Evolutionary conservation across 2,113 vertebrate genomes (phyloP).

Genomic region (Vireo altiloquus): DNA sequence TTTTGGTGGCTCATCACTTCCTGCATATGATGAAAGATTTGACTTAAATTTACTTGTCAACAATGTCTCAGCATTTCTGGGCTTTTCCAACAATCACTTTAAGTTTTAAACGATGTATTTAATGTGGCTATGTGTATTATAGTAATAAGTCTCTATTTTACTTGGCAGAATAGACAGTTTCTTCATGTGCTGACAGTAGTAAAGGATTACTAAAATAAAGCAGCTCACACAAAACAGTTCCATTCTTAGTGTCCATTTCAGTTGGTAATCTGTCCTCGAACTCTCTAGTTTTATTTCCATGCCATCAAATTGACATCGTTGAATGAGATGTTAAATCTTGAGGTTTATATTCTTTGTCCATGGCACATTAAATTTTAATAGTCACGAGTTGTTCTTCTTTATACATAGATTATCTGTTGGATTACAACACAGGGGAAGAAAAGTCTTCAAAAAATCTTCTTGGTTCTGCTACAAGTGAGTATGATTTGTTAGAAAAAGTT

Average conservation of each 20-base stretch:
- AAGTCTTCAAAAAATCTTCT: slow-evolving; percentile 94
- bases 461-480: slow-evolving; percentile 95
- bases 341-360: neutral
- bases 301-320: neutral
- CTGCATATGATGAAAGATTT: neutral
- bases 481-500: neutral
- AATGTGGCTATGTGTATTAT: neutral
- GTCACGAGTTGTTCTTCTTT: neutral
- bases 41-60: neutral
- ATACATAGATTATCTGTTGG: slow-evolving; percentile 86
- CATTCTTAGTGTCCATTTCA: neutral
- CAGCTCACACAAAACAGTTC: neutral
- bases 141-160: neutral
- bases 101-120: neutral
- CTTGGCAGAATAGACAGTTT: neutral
- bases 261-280: neutral
- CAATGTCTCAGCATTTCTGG: neutral
- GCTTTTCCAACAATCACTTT: neutral
- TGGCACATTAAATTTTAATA: neutral
- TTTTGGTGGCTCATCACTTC: neutral
- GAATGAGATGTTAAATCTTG: neutral
- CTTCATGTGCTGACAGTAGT: neutral
- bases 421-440: slow-evolving; percentile 89
- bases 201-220: neutral
- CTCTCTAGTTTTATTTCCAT: neutral